Evolutionary conservation across 2,888 invertebrate genomes (phyloP).

Genomic region (Actias luna): DNA sequence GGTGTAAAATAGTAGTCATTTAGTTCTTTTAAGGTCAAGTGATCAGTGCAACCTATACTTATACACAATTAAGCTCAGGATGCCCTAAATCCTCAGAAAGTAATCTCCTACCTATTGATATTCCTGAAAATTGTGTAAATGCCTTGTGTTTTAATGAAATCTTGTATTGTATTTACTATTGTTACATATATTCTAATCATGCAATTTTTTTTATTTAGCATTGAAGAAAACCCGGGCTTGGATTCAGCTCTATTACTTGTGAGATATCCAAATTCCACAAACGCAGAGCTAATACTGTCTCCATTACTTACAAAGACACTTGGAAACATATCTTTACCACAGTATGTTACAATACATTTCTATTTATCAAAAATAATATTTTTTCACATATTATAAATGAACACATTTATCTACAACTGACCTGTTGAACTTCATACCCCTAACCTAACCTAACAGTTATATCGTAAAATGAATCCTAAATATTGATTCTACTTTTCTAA

Average conservation of each 20-base stretch:
- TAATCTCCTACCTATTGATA: no score
- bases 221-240: conserved; percentile 67
- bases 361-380: no score
- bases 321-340: conserved; percentile 69
- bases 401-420: neutral
- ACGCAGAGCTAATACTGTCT: conserved; percentile 74
- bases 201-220: conserved; percentile 36
- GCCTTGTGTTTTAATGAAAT: no score
- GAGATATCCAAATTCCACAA: conserved; percentile 78
- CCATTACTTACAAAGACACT: conserved; percentile 70
- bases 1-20: no score
- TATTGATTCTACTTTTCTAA: no score
- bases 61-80: no score
- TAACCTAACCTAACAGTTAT: no score
- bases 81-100: no score
- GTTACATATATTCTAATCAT: neutral
- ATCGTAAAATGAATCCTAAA: no score
- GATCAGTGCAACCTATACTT: neutral
- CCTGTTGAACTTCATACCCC: neutral
- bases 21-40: neutral
- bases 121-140: no score
- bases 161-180: neutral
- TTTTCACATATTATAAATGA: neutral
- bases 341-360: conserved; percentile 50
- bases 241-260: conserved; percentile 81